Evolutionary conservation across 2,797 vertebrate species (phyloP), one percentile per base, ranked within the genome.

Genomic region (Gymnocypris eckloni): DNA sequence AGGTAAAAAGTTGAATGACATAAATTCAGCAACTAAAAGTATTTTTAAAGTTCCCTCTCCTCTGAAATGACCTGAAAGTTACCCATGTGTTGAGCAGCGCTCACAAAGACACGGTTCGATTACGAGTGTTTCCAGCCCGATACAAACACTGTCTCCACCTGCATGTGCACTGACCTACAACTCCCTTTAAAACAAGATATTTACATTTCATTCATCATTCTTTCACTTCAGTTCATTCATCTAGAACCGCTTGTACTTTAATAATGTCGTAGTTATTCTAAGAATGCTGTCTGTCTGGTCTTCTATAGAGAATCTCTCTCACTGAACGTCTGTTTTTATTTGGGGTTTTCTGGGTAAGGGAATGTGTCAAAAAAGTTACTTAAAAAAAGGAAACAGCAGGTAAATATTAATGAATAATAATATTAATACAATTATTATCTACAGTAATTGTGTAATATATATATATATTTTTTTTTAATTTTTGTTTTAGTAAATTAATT

Each of bases 121-220:
- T 64, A 64, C 13, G 61, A 79, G 77, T 18, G 56, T 64, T 64
- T 61, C 13, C 50, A 56, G 45, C 25, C 25, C 2, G 37, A 37
- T 78, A 72, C 73, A 70, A 85, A 82, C 69, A 52, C 45, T 22
- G 10, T 48, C n/a, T 39, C 20, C 45, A 64, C 52, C 39, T 22
- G 48, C 81, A n/a, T 45, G 33, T n/a, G 73, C 67, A 16, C 79
- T 25, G 72, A 79, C 87, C 39, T 22, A 22, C 37, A 45, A 25
- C 22, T 25, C 54, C 43, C 37, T 79, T 66, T 66, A 48, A 77
- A 56, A 22, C 13, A 2, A 7, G 13, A 61, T 20, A 10, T 61
- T 28, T 43, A 15, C 0, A 20, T 33, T 80, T 79, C 4, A 56
- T 41, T 25, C 6, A 25, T 43, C 39, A 41, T 64, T 28, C 39